Base-by-base conservation (phyloP, 1,140 invertebrate species). In the Anthonomus grandis region DNA sequence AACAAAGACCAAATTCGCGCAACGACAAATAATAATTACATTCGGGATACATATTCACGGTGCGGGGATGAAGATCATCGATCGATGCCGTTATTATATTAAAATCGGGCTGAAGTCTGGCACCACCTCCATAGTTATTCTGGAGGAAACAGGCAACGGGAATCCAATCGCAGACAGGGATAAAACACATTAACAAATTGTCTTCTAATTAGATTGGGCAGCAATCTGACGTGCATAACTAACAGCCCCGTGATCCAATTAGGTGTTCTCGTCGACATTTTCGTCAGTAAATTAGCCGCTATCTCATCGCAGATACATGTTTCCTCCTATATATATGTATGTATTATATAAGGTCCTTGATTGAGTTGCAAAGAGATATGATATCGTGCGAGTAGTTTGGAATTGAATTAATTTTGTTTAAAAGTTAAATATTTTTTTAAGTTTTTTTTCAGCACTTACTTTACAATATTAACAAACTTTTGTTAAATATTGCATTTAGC, bases 171-270 rank as follows among this genome's bases (percentile, higher is more conserved):
- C 63, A 69, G 64, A 64, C 60, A 59, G 62, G 67, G 67, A 70
- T 70, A 68, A 68, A 70, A 72, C 66, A 69, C 70, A 70, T 70
- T 72, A 70, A 70, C 68, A 72, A 72, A 72, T 72, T 72, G 68
- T 70, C 54, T 70, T 57, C 68, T 72, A 72, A 72, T 72, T 68
- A 68, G 68, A 72, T 72, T 72, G 66, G 67, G 66, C 68, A 69
- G 67, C 70, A 69, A 70, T 72, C 67, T 70, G 70, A 68, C 67
- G 64, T 66, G 67, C 65, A 65, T 65, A 67, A 67, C 63, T 67
- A 70, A 70, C 63, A 60, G 63, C 58, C 55, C 57, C 57, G 51
- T 48, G 64, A 64, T 62, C 63, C 62, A 68, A 68, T 68, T 68
- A 68, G 56, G 47, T 18, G 15, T 22, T 50, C 47, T 50, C 47